These are phyloP conservation scores for Holotrichia oblita DNA, from an alignment of 1,140 invertebrate species.

Conservation along the genomic window DNA sequence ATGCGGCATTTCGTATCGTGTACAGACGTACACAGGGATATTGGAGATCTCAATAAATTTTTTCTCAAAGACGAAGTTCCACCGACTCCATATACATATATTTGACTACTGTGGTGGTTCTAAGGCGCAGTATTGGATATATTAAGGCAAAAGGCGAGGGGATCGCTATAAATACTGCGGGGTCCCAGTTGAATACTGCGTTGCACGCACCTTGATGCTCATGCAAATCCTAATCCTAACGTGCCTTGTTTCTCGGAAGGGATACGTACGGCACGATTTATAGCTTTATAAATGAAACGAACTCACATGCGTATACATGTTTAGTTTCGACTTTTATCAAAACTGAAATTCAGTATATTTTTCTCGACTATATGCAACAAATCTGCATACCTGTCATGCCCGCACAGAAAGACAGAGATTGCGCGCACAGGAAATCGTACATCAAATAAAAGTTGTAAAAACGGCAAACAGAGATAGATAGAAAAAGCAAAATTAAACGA, in stretches of 20 bases:
- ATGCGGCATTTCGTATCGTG: not conserved
- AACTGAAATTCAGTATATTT: constrained; percentile 36
- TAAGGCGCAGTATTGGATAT: constrained; percentile 37
- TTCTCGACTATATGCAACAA: constrained; percentile 3
- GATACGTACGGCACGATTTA: constrained; percentile 39
- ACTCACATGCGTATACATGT: constrained; percentile 37
- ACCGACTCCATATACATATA: constrained; percentile 8
- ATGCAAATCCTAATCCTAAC: constrained; percentile 48
- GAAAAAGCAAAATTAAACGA: constrained; percentile 20
- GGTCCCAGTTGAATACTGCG: constrained; percentile 45
- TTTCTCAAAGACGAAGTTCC: constrained; percentile 11
- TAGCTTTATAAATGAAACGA: constrained; percentile 44
- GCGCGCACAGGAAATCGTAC: constrained; percentile 37
- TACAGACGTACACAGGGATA: constrained; percentile 21
- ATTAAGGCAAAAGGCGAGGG: constrained; percentile 34
- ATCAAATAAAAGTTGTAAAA: constrained; percentile 32
- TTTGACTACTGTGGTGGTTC: constrained; percentile 30
- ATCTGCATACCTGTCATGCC: constrained; percentile 44
- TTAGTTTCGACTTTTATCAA: constrained; percentile 34
- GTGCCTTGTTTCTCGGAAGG: constrained; percentile 40
- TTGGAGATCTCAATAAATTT: constrained; percentile 28
- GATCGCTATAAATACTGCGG: constrained; percentile 47
- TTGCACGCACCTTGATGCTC: constrained; percentile 49
- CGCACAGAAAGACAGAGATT: constrained; percentile 38
- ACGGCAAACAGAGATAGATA: not conserved